phyloP scores from a whole-genome alignment of 2,888 invertebrate species.

The Chromoteleia sp. region DNA sequence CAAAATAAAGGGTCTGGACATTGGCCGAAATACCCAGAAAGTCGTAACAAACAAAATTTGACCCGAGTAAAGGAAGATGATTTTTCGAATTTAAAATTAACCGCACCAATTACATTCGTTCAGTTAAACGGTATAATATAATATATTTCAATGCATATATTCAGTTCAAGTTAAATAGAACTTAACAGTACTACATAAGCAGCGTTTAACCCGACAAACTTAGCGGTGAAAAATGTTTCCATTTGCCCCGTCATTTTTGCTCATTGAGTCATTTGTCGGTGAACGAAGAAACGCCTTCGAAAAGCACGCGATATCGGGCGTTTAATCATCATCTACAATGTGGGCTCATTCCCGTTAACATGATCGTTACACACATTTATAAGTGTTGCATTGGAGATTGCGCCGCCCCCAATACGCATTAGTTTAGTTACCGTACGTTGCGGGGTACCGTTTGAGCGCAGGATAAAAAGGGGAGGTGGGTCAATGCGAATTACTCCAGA shows the following conservation, averaged over 20 bases:
- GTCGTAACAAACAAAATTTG: too few species aligned
- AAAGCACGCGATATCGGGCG: constrained; percentile 38
- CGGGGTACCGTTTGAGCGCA: constrained; percentile 19
- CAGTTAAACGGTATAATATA: too few species aligned
- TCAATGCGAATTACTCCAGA: constrained; percentile 33
- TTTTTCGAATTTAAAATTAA: too few species aligned
- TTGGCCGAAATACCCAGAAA: too few species aligned
- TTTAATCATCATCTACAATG: constrained; percentile 46
- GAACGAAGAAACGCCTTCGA: constrained; percentile 39
- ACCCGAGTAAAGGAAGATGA: too few species aligned
- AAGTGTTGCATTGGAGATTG: constrained; percentile 9
- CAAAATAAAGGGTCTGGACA: too few species aligned
- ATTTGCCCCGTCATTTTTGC: constrained; percentile 16
- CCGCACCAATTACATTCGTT: too few species aligned
- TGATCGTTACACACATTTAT: constrained; percentile 49
- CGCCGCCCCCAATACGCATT: constrained; percentile 33
- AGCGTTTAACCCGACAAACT: constrained; percentile 9
- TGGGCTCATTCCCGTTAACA: constrained; percentile 54
- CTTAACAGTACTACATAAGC: constrained; percentile 2
- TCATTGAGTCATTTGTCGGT: constrained; percentile 46
- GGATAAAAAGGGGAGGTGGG: constrained; percentile 12
- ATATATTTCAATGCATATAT: too few species aligned
- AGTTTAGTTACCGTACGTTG: constrained; percentile 18
- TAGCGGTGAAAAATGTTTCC: constrained; percentile 17
- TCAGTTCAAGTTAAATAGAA: too few species aligned